Base-by-base conservation (phyloP, 2,888 invertebrate species). In the Philereme transversata region DNA sequence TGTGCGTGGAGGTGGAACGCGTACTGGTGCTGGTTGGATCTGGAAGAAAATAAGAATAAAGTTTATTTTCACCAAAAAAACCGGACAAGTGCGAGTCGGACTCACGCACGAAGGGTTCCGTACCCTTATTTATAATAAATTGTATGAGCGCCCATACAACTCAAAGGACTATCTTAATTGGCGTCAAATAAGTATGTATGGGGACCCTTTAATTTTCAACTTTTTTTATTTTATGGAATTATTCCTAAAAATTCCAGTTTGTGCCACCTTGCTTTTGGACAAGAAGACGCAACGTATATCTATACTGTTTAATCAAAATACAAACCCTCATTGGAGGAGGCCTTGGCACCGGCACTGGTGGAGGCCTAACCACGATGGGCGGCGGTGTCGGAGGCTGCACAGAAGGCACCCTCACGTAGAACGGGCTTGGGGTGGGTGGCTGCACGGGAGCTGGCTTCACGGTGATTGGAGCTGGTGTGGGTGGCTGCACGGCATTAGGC, bases 291-390 rank as follows among this genome's bases (percentile, higher is more conserved):
- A 22, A 22, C 22, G 22, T 22, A 22, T 22, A 22, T 22, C 22
- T 22, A 22, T 22, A 3, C 22, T 22, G 22, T 22, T 22, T 22
- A 22, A 3, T 22, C 22, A 22, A 38, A 47, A 10, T 40, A 62
- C 76, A 77, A 70, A 88, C 88, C 74, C 75, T 84, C 4, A 88
- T 78, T 0, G 83, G 75, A 0, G 73, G 52, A 0, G 77, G 79
- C 51, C 72, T 75, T 0, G 87, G 87, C 7, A 83, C 82, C 0
- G 59, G 57, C 0, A 87, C 78, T 0, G 86, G 83, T 0, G 79
- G 77, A 0, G 87, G 87, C 38, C 83, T 74, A n/a, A 88, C 81
- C 4, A 77, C 34, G n/a, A 88, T 75, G 0, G 86, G 82, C 0
- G 73, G 65, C 0, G 85, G 88, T 0, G 65, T 62, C 0, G 88